Percentiles rank a stretch among this genome's conserved stretches.
Evolutionary conservation across 2,888 invertebrate genomes (phyloP).

Genomic region (Volucella bombylans): DNA sequence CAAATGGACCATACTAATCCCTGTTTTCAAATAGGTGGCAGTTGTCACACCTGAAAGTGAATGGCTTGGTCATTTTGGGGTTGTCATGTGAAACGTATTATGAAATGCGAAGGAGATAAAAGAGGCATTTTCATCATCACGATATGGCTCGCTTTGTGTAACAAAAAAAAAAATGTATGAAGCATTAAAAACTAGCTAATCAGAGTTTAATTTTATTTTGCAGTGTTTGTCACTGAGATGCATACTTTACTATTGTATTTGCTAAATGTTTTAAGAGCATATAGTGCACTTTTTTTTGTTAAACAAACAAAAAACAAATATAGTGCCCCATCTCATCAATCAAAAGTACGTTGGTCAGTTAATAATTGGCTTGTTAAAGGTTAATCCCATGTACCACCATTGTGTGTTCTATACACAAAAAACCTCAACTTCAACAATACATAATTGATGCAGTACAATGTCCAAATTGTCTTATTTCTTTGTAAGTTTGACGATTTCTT

Average conservation of each 20-base stretch:
- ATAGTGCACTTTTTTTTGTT: no score
- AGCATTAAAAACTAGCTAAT: background rate
- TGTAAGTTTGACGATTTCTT: constrained; percentile 43
- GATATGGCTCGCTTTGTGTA: background rate
- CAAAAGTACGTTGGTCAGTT: constrained; percentile 60
- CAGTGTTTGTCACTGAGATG: no score
- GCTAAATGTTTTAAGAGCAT: no score
- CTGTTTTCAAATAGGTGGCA: constrained; percentile 30
- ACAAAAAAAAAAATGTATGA: no score
- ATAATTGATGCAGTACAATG: constrained; percentile 65
- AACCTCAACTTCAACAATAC: constrained; percentile 40
- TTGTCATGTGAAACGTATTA: constrained; percentile 12
- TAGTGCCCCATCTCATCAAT: constrained; percentile 31
- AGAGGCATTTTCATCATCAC: background rate
- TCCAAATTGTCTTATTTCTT: constrained; percentile 34
- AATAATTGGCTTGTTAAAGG: constrained; percentile 53
- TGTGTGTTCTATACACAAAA: constrained; percentile 37
- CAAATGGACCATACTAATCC: constrained; percentile 42
- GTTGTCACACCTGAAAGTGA: constrained; percentile 55
- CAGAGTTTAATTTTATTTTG: background rate
- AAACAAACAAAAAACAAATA: no score
- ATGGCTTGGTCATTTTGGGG: constrained; percentile 28
- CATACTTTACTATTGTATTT: no score
- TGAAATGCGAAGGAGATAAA: constrained; percentile 33
- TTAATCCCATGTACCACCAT: constrained; percentile 37